Evolutionary conservation across 2,888 invertebrate genomes (phyloP).

Genomic region (Andrena haemorrhoa): DNA sequence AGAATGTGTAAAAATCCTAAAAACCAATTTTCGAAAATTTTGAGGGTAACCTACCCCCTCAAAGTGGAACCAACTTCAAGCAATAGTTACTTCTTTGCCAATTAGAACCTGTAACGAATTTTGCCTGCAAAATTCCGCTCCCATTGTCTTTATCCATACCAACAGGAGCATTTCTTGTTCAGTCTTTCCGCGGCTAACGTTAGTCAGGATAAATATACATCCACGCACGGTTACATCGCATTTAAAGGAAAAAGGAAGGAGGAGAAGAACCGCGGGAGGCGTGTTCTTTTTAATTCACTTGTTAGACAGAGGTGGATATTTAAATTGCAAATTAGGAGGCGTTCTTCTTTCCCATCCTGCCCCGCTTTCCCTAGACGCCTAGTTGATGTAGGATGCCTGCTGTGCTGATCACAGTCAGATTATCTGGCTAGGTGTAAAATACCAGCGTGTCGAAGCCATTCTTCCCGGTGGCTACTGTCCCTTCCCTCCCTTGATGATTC

Average conservation of each 20-base stretch:
- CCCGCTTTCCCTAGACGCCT: neutral
- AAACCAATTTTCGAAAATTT: no score
- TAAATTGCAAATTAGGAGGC: conserved; percentile 46
- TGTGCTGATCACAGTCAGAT: conserved; percentile 22
- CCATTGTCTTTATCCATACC: neutral
- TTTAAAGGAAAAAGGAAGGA: neutral
- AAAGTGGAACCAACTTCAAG: neutral
- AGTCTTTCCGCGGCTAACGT: neutral
- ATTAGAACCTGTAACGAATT: neutral
- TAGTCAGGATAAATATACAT: neutral
- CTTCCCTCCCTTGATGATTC: no score
- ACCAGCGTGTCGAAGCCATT: no score
- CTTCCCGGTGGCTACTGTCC: no score
- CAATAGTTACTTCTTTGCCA: neutral
- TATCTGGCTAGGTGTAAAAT: neutral
- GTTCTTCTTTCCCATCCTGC: neutral
- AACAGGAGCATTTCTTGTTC: neutral
- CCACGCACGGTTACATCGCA: neutral
- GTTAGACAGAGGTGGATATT: conserved; percentile 12
- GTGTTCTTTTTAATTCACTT: conserved; percentile 36
- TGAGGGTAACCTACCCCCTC: neutral
- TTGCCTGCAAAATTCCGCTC: neutral
- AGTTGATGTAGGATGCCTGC: conserved; percentile 14
- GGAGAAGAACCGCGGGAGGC: neutral
- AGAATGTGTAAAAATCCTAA: no score